Evolutionary conservation across 2,888 invertebrate genomes (phyloP), one percentile per base, ranked within the genome.

Genomic region (Anticlea derivata): DNA sequence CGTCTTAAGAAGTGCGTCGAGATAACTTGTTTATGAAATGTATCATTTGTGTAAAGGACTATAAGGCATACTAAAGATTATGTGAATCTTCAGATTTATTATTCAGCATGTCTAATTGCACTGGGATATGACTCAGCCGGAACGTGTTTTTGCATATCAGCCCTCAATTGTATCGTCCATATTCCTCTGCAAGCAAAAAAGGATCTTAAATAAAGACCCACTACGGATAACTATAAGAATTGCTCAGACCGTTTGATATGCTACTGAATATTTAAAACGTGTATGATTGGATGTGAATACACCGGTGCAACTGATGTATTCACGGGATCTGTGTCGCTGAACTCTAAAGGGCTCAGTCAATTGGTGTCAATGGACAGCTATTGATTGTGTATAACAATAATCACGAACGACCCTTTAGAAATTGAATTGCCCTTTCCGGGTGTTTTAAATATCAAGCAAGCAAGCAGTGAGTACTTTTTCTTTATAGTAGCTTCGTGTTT

Each of bases 301-400:
- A 40, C 31, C 38, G 39, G 48, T 48, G 71, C 69, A 65, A 63
- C 46, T 46, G 58, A 59, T 46, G 50, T 58, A 69, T 65, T 59
- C 58, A 51, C 47, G 39, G 48, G 60, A 66, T 67, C 66, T 37
- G 50, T 62, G 73, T 70, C 67, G 58, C 55, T 67, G 70, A 70
- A 68, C 74, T 58, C 60, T 7, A 11, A 11, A 60, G 65, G 60
- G 65, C 63, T 44, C 49, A 58, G 65, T 70, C 69, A 68, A 73
- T 73, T 70, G 71, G 55, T 61, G 65, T 66, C 67, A 72, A 71
- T 69, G 50, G 55, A 64, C 2, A 55, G 41, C 43, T 54, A 60
- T 64, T 67, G 61, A 66, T 64, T 60, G 56, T 56, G 61, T 56
- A 58, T 22, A n/a, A 20, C 2, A 2, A 7, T 23, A 24, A 13